Evolutionary conservation across 2,797 vertebrate genomes (phyloP), one percentile per base, ranked within the genome.

Genomic region (Myotis myotis): DNA sequence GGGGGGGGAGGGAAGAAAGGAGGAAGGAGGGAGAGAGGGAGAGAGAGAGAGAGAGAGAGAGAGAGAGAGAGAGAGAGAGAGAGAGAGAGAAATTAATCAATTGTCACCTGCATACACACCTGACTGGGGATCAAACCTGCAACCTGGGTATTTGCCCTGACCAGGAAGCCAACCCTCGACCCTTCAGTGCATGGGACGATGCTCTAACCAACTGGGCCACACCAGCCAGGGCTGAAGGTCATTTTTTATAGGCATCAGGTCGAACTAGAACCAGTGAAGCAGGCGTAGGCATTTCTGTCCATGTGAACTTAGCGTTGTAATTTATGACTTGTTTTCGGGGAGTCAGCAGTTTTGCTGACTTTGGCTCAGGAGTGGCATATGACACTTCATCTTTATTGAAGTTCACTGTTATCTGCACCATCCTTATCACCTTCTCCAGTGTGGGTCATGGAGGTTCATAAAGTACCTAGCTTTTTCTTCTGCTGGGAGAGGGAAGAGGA

Each of bases 1-100:
- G 47, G 3, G 12, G 28, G n/a, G 30, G 1, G 55, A 57, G 22
- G 23, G 23, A 57, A 25, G 25, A 25, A 30, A 28, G 25, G 16
- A 19, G 16, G 51, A 5, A 19, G 6, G 5, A 47, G 1, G 2
- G 9, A 5, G 9, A 7, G 6, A 9, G 7, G 17, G 49, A 8
- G 49, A 9, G 8, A 28, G 25, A 28, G 23, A 25, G 9, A 25
- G 55, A 12, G 57, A 12, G 12, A 15, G 15, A 64, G 16, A 66
- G 30, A 33, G 60, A 62, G 10, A 30, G 28, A 30, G 25, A 28
- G 4, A 12, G 57, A 28, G 57, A 25, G 57, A 60, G 8, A 28
- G 57, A 28, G 9, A 25, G 8, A 66, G 7, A 66, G 30, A 33
- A 16, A 66, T 17, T 8, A 13, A n/a, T 66, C 7, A 0, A 16